These are phyloP conservation scores for Drosophila paramelanica DNA, from an alignment of 2,888 invertebrate species.

Conservation along the genomic window DNA sequence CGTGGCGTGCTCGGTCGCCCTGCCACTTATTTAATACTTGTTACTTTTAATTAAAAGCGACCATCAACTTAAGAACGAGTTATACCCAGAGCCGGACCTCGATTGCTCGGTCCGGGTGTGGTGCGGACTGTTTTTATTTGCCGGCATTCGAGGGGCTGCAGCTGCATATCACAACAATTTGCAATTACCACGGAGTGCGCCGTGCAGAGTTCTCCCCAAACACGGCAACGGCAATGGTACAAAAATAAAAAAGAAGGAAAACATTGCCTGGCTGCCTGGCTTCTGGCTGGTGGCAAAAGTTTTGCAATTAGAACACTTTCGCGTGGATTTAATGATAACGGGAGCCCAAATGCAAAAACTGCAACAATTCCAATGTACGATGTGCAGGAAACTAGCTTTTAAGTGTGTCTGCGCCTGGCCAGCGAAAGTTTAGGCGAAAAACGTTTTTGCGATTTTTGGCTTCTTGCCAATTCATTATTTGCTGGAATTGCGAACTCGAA, in stretches of 20 bases:
- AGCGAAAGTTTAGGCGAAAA: slow-evolving; percentile 44
- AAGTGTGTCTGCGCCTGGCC: slow-evolving; percentile 68
- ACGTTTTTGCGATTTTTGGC: slow-evolving; percentile 34
- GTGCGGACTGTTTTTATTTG: slow-evolving; percentile 17
- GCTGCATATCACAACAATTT: slow-evolving; percentile 77
- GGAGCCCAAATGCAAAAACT: slow-evolving; percentile 21
- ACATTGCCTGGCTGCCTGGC: background rate
- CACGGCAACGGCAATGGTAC: slow-evolving; percentile 14
- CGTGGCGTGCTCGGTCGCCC: slow-evolving; percentile 32
- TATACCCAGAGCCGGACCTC: background rate
- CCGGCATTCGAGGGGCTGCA: slow-evolving; percentile 18
- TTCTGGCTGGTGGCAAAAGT: slow-evolving; percentile 55
- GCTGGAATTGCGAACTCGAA: slow-evolving; percentile 31
- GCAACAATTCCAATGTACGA: slow-evolving; percentile 22
- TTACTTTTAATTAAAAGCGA: slow-evolving; percentile 79
- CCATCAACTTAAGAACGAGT: slow-evolving; percentile 32
- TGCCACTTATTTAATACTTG: slow-evolving; percentile 79
- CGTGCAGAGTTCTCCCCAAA: slow-evolving; percentile 30
- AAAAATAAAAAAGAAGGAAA: slow-evolving; percentile 5
- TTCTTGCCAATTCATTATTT: slow-evolving; percentile 43
- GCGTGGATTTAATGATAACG: slow-evolving; percentile 65
- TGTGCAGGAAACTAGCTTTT: slow-evolving; percentile 74
- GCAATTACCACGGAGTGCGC: slow-evolving; percentile 79
- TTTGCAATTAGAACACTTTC: slow-evolving; percentile 70
- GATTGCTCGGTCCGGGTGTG: background rate